Percentiles rank a stretch among this genome's conserved stretches.
These are phyloP conservation scores for Prionace glauca DNA, from an alignment of 2,797 vertebrate species.

Conservation along the genomic window DNA sequence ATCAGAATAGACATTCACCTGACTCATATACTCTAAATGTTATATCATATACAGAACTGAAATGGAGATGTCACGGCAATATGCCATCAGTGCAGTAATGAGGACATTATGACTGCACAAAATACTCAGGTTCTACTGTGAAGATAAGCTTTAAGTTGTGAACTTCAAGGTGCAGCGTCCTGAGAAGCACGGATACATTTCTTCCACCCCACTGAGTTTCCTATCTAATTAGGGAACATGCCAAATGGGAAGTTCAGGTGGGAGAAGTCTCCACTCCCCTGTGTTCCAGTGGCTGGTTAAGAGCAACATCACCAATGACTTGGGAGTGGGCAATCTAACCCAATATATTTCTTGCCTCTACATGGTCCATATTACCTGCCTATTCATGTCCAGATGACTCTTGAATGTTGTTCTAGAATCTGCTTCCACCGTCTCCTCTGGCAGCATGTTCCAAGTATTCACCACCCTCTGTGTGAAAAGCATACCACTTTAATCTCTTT, in stretches of 20 bases:
- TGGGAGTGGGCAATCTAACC: background rate
- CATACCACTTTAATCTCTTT: too few relatives aligned
- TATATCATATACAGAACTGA: background rate
- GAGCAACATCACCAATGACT: too few relatives aligned
- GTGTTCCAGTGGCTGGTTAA: background rate
- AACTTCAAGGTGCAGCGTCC: conserved; percentile 2
- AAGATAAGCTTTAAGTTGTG: background rate
- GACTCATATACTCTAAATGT: background rate
- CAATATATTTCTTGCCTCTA: too few relatives aligned
- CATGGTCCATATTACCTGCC: too few relatives aligned
- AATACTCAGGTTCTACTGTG: background rate
- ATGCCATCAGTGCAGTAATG: background rate
- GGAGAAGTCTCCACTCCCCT: background rate
- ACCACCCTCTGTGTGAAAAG: too few relatives aligned
- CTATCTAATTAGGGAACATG: background rate
- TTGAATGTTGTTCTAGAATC: too few relatives aligned
- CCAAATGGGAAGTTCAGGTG: background rate
- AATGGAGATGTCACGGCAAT: background rate
- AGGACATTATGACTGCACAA: background rate
- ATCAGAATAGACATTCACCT: background rate
- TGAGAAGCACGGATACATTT: conserved; percentile 30
- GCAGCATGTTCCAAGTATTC: too few relatives aligned
- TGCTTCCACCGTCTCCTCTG: too few relatives aligned
- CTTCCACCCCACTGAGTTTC: conserved; percentile 10
- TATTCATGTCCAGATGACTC: too few relatives aligned